Conservation (phyloP, 1,140 invertebrate species). For the Leptopilina clavipes region DNA sequence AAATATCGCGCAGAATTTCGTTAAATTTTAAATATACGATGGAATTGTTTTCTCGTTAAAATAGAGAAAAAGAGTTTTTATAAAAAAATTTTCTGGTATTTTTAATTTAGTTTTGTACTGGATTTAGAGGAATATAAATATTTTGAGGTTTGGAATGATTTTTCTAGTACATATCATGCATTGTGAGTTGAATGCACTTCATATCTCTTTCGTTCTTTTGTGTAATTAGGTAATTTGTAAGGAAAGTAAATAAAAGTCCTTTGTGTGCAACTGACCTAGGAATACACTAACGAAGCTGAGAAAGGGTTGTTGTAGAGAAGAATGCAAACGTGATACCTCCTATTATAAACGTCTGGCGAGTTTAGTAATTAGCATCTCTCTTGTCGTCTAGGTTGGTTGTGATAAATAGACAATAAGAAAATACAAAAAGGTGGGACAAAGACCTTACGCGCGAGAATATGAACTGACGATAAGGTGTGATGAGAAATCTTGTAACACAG, state of each 20-base stretch:
- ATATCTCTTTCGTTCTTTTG: not conserved
- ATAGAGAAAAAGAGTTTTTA: no score
- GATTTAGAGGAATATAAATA: no score
- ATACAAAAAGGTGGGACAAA: slow-evolving; percentile 15
- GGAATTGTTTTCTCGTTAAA: no score
- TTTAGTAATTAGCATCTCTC: slow-evolving; percentile 27
- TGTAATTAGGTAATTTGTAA: slow-evolving; percentile 18
- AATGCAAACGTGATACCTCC: slow-evolving; percentile 10
- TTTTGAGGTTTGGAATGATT: not conserved
- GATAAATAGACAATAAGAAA: not conserved
- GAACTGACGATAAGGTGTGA: slow-evolving; percentile 22
- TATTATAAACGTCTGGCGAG: slow-evolving; percentile 3
- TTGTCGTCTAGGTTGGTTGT: not conserved
- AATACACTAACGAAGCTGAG: slow-evolving; percentile 19
- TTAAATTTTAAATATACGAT: no score
- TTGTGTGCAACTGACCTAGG: slow-evolving; percentile 23
- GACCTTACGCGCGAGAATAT: not conserved
- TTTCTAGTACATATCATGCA: not conserved
- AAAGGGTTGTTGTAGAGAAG: slow-evolving; percentile 25
- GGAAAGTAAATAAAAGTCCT: slow-evolving; percentile 12
- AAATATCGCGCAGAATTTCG: no score
- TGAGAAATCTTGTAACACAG: not conserved
- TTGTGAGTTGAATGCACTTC: not conserved
- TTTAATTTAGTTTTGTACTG: no score
- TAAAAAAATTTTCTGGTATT: no score